Conservation (phyloP, 2,888 invertebrate species). For the Drosophila diplacantha region DNA sequence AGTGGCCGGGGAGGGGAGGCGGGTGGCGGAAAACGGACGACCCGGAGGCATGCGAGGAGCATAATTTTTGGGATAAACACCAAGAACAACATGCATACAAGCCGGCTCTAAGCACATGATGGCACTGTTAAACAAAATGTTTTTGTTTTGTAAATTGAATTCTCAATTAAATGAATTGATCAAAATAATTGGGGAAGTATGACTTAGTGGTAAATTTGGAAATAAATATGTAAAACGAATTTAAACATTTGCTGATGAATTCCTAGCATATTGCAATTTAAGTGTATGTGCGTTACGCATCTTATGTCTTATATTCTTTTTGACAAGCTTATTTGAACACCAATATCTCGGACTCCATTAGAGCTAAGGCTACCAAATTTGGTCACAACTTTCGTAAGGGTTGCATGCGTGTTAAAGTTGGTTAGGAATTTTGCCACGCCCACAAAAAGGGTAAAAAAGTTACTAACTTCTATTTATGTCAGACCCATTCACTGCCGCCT, state of each 20-base stretch:
- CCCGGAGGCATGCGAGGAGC: constrained; percentile 42
- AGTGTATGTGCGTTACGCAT: background rate
- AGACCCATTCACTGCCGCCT: background rate
- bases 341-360: background rate
- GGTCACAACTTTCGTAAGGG: too few species aligned
- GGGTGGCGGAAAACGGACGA: constrained; percentile 10
- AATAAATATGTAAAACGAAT: too few species aligned
- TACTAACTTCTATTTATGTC: background rate
- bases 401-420: background rate
- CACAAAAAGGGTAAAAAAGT: background rate
- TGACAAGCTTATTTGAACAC: background rate
- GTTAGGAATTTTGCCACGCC: background rate
- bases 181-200: too few species aligned
- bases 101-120: constrained; percentile 17
- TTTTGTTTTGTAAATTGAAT: background rate
- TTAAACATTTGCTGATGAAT: too few species aligned
- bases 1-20: background rate
- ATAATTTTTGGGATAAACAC: constrained; percentile 65
- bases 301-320: background rate
- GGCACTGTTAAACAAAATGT: background rate
- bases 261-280: background rate
- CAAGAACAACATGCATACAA: constrained; percentile 28
- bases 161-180: background rate
- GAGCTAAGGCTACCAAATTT: background rate
- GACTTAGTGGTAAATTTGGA: background rate